phyloP scores from a whole-genome alignment of 2,797 vertebrate species.

The Sandelia bainsii region DNA sequence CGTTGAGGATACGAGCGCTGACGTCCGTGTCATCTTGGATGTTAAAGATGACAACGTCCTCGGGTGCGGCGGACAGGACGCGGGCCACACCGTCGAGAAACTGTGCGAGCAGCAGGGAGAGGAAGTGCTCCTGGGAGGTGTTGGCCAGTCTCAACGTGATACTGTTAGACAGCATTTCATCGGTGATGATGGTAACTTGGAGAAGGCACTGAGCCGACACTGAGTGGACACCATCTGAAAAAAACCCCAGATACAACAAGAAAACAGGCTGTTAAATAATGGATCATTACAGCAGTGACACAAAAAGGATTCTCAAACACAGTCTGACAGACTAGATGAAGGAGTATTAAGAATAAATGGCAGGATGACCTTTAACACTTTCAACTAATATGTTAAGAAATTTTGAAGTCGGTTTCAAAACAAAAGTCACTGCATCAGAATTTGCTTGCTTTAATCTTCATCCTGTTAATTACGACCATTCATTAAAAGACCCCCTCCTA shows the following conservation, averaged over 20 bases:
- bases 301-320: not conserved
- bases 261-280: not conserved
- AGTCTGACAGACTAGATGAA: not conserved
- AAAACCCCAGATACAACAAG: not conserved
- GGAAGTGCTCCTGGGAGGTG: slow-evolving; percentile 94
- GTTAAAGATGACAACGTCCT: slow-evolving; percentile 93
- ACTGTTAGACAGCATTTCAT: slow-evolving; percentile 97
- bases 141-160: slow-evolving; percentile 94
- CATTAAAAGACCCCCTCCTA: too few relatives aligned
- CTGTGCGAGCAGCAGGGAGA: slow-evolving; percentile 91
- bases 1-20: slow-evolving; percentile 91
- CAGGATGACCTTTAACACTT: too few relatives aligned
- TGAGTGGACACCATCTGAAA: slow-evolving; percentile 90
- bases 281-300: not conserved
- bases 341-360: too few relatives aligned
- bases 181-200: slow-evolving; percentile 94
- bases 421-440: too few relatives aligned
- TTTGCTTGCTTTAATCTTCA: too few relatives aligned
- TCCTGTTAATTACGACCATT: too few relatives aligned
- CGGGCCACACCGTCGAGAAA: slow-evolving; percentile 93
- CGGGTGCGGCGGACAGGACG: slow-evolving; percentile 88
- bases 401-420: too few relatives aligned
- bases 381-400: too few relatives aligned
- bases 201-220: slow-evolving; percentile 93
- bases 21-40: slow-evolving; percentile 94